phyloP scores from a whole-genome alignment of 2,113 vertebrate species.

The Cardinalis cardinalis region DNA sequence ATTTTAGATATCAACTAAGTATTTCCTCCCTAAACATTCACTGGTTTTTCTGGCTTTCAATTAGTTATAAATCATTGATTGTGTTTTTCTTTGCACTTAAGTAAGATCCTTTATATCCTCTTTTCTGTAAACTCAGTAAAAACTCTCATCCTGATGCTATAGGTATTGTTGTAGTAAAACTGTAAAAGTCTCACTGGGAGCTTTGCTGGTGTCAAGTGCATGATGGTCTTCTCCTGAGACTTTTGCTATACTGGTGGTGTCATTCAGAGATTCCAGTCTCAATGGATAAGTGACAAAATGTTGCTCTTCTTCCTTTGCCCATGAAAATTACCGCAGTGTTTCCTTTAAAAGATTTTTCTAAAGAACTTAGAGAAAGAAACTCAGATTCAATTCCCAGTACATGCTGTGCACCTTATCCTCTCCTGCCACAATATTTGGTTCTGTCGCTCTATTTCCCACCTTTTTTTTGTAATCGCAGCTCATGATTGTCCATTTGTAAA shows the following conservation, averaged over 20 bases:
- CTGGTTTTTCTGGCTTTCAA: not conserved
- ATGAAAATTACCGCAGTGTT: not conserved
- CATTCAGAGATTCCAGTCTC: not conserved
- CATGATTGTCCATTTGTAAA: slow-evolving; percentile 45
- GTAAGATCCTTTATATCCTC: not conserved
- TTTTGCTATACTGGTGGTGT: not conserved
- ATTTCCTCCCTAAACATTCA: not conserved
- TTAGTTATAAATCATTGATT: not conserved
- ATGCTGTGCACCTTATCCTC: slow-evolving; percentile 4
- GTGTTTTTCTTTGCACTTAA: not conserved
- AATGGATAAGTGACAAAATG: not conserved
- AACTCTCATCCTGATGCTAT: not conserved
- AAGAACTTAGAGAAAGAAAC: not conserved
- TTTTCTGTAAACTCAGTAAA: not conserved
- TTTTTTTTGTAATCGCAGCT: slow-evolving; percentile 32
- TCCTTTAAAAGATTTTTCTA: not conserved
- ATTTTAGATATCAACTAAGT: not conserved
- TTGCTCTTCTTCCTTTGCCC: not conserved
- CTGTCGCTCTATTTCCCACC: not conserved
- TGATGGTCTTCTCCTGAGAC: not conserved
- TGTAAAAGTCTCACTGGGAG: not conserved
- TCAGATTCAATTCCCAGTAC: not conserved
- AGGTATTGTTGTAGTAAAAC: not conserved
- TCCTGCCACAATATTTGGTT: slow-evolving; percentile 31
- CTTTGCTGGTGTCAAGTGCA: not conserved